phyloP scores from a whole-genome alignment of 2,797 vertebrate genomes.

The Microctenopoma stevenorrisi region DNA sequence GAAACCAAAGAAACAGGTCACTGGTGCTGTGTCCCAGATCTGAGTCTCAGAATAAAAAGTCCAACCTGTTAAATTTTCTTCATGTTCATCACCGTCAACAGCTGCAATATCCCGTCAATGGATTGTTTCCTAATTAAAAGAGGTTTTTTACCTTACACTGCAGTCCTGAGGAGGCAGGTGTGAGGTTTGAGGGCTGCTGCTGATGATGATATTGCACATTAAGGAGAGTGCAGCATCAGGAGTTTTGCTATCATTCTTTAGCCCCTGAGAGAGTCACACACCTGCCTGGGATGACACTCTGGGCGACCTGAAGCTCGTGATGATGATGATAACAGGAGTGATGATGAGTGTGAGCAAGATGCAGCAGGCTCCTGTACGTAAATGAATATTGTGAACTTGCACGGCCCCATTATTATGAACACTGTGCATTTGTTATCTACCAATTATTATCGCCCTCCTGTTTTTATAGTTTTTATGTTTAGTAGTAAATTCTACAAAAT shows the following conservation, averaged over 20 bases:
- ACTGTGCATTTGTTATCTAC: not conserved
- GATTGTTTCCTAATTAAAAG: slow-evolving; percentile 24
- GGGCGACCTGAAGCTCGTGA: slow-evolving; percentile 30
- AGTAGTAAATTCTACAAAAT: not conserved
- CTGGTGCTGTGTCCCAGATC: slow-evolving; percentile 48
- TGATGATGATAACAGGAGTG: slow-evolving; percentile 14
- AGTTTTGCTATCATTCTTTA: slow-evolving; percentile 48
- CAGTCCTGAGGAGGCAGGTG: slow-evolving; percentile 68
- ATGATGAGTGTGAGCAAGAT: slow-evolving; percentile 15
- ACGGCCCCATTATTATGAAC: not conserved
- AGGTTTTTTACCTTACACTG: slow-evolving; percentile 8
- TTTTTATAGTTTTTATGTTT: not conserved
- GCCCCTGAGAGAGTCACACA: slow-evolving; percentile 55
- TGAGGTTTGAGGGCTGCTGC: slow-evolving; percentile 51
- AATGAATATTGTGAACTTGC: not conserved
- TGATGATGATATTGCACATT: slow-evolving; percentile 72
- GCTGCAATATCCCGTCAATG: not conserved
- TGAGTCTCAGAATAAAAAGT: slow-evolving; percentile 46
- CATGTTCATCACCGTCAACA: not conserved
- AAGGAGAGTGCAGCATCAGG: slow-evolving; percentile 75
- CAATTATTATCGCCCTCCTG: not conserved
- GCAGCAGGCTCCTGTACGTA: not conserved
- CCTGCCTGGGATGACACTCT: slow-evolving; percentile 60
- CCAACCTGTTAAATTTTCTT: not conserved
- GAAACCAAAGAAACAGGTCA: slow-evolving; percentile 52